A percentile compares a stretch with the other conserved stretches of the same genome.
Conservation (phyloP, 1,140 invertebrate species). For the Ceratitis capitata region DNA sequence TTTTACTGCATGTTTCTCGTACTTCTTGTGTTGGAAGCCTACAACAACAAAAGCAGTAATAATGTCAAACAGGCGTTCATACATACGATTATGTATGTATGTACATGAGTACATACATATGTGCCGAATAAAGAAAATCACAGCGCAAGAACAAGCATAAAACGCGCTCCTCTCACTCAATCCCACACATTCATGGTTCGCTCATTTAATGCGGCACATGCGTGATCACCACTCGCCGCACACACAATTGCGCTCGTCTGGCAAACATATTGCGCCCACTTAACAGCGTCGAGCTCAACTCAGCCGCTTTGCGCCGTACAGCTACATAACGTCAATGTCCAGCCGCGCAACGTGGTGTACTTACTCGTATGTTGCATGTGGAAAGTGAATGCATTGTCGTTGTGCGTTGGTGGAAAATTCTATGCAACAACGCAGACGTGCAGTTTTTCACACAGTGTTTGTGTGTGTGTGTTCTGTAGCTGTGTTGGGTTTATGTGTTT, state of each 20-base stretch:
- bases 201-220: not conserved
- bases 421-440: not conserved
- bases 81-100: not conserved
- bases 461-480: too few species aligned
- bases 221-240: not conserved
- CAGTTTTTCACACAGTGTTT: not conserved
- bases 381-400: not conserved
- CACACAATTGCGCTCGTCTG: not conserved
- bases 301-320: not conserved
- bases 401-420: not conserved
- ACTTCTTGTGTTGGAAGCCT: not conserved
- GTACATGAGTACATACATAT: not conserved
- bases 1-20: not conserved
- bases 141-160: not conserved
- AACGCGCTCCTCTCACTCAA: not conserved
- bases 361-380: not conserved
- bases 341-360: not conserved
- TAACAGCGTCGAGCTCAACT: not conserved
- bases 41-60: not conserved
- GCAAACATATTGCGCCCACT: conserved; percentile 33
- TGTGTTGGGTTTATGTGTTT: not conserved
- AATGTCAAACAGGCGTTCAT: too few species aligned
- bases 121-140: not conserved
- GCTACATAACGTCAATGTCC: too few species aligned
- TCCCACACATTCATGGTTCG: not conserved